A percentile compares a stretch with the other conserved stretches of the same genome.
Conservation (phyloP, 2,797 vertebrate species). For the Characodon lateralis region DNA sequence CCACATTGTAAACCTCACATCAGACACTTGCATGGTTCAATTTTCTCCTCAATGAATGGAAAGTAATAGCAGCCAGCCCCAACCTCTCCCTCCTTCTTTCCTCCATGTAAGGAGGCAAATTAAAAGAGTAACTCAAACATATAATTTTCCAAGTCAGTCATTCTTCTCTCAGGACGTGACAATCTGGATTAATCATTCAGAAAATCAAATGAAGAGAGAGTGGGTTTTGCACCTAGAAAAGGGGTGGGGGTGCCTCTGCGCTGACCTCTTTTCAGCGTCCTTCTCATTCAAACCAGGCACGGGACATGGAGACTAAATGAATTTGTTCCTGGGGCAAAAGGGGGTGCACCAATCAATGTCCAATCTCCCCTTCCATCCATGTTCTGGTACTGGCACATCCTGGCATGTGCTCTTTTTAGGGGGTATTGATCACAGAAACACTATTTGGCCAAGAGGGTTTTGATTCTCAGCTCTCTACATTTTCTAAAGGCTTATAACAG, state of each 20-base stretch:
- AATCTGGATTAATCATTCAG: slow-evolving; percentile 62
- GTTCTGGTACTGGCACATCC: slow-evolving; percentile 63
- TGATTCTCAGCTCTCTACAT: slow-evolving; percentile 27
- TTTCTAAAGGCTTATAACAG: slow-evolving; percentile 26
- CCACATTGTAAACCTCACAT: slow-evolving; percentile 63
- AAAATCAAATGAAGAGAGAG: slow-evolving; percentile 33
- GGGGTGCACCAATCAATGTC: slow-evolving; percentile 62
- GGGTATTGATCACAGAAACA: slow-evolving; percentile 57
- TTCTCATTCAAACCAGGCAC: slow-evolving; percentile 43
- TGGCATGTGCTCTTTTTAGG: slow-evolving; percentile 44
- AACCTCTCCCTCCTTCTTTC: slow-evolving; percentile 22
- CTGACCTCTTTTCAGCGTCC: slow-evolving; percentile 59
- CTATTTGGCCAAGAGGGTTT: slow-evolving; percentile 41
- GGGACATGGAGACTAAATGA: slow-evolving; percentile 55
- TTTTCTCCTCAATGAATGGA: slow-evolving; percentile 68
- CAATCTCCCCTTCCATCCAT: slow-evolving; percentile 47
- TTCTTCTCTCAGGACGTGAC: slow-evolving; percentile 47
- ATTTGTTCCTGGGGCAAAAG: slow-evolving; percentile 63
- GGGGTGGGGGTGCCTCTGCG: slow-evolving; percentile 36
- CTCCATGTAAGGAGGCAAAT: slow-evolving; percentile 42
- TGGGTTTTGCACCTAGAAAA: slow-evolving; percentile 31
- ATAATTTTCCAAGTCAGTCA: slow-evolving; percentile 58
- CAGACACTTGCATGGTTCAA: slow-evolving; percentile 66
- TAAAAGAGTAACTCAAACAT: slow-evolving; percentile 55
- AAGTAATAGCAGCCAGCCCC: slow-evolving; percentile 59